A percentile compares a stretch with the other conserved stretches of the same genome.
Conservation (phyloP, 2,797 vertebrate species). For the Synaphobranchus kaupii region DNA sequence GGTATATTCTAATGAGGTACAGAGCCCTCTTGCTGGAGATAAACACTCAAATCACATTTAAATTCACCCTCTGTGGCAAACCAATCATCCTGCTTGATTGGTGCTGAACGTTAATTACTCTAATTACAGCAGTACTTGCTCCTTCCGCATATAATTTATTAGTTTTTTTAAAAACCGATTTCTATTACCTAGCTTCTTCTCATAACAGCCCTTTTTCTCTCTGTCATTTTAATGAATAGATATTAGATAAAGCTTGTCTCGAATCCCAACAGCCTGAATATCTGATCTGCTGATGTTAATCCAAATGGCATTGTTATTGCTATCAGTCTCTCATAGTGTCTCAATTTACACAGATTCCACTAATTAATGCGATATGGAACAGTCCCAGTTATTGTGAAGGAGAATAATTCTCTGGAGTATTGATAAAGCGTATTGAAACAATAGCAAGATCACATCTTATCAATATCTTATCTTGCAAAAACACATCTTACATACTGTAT, state of each 20-base stretch:
- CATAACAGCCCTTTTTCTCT: not conserved
- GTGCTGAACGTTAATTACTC: constrained; percentile 20
- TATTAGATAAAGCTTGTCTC: not conserved
- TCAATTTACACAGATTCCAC: not conserved
- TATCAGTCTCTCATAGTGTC: constrained; percentile 2
- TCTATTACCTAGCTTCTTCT: not conserved
- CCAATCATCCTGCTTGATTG: constrained; percentile 4
- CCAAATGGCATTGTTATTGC: constrained; percentile 15
- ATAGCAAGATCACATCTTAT: not conserved
- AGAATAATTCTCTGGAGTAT: not conserved
- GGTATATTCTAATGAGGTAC: not conserved
- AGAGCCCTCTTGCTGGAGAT: not conserved
- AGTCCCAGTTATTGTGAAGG: not conserved
- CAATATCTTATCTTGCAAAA: not conserved
- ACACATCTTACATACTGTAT: not conserved
- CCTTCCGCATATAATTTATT: constrained; percentile 24
- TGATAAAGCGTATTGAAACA: not conserved
- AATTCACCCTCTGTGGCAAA: constrained; percentile 11
- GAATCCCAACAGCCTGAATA: not conserved
- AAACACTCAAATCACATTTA: constrained; percentile 26
- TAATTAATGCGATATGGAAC: not conserved
- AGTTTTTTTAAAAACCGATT: not conserved
- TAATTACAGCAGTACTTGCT: constrained; percentile 1
- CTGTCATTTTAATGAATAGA: constrained; percentile 2
- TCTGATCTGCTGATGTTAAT: not conserved